phyloP scores from a whole-genome alignment of 2,113 vertebrate species.

The Phyllostomus discolor region DNA sequence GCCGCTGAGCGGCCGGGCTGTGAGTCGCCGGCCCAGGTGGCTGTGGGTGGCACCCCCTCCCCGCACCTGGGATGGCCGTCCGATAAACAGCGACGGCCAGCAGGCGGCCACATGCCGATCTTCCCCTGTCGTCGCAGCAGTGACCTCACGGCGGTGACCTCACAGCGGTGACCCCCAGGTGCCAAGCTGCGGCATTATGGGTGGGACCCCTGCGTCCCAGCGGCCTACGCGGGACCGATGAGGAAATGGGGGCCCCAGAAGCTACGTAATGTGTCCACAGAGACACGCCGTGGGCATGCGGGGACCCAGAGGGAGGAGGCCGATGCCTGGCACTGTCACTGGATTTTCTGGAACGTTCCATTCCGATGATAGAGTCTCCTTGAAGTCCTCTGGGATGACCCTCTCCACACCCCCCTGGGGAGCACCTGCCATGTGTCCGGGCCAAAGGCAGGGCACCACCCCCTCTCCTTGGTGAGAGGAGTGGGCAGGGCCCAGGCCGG shows the following conservation, averaged over 20 bases:
- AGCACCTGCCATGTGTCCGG: background rate
- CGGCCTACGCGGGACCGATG: too few relatives aligned
- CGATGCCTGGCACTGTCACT: background rate
- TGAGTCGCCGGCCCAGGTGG: background rate
- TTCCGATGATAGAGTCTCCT: background rate
- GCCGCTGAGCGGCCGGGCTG: rapidly evolving
- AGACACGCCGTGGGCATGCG: background rate
- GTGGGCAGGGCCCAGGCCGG: rapidly evolving
- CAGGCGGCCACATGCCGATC: rapidly evolving
- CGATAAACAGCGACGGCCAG: background rate
- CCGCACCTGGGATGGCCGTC: background rate
- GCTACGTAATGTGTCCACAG: background rate
- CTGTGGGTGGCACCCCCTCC: too few relatives aligned
- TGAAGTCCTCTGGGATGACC: background rate
- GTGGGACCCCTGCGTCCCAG: rapidly evolving
- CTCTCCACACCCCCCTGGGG: rapidly evolving
- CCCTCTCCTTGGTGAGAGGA: background rate
- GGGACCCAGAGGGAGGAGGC: background rate
- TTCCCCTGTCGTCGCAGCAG: rapidly evolving
- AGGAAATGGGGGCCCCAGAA: background rate
- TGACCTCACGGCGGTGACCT: too few relatives aligned
- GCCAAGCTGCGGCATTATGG: rapidly evolving
- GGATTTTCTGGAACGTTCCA: background rate
- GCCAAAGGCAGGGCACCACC: rapidly evolving
- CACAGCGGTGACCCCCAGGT: too few relatives aligned